phyloP scores from a whole-genome alignment of 2,113 vertebrate genomes.

The Ariopsis seemanni region DNA sequence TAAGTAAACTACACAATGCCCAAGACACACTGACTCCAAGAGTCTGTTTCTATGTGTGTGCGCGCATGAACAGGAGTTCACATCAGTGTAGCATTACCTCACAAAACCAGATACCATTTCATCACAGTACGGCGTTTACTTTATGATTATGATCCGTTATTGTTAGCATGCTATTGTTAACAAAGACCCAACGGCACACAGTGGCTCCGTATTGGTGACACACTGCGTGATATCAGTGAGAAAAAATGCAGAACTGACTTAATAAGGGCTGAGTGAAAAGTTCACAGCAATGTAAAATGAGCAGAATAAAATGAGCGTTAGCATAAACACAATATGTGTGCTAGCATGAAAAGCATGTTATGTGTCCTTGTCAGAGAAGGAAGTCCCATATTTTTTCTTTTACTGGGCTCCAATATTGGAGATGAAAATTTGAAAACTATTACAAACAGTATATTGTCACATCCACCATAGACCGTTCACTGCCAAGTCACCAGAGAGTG shows the following conservation, averaged over 20 bases:
- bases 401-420: background rate
- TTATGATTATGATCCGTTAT: constrained; percentile 6
- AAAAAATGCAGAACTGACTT: constrained; percentile 22
- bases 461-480: background rate
- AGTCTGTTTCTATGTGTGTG: constrained; percentile 22
- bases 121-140: background rate
- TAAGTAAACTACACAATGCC: background rate
- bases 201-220: background rate
- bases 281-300: background rate
- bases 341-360: background rate
- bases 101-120: constrained; percentile 12
- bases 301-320: background rate
- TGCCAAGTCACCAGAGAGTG: background rate
- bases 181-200: background rate
- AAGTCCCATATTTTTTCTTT: background rate
- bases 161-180: constrained; percentile 14
- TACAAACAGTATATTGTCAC: background rate
- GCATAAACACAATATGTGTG: background rate
- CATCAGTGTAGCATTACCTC: background rate
- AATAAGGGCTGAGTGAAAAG: background rate
- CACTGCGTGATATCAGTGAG: constrained; percentile 10
- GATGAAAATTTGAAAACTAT: background rate
- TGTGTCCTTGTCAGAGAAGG: background rate
- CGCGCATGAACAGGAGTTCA: background rate
- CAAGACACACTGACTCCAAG: background rate